Base-by-base conservation (phyloP, 2,113 vertebrate genomes). In the Tachysurus fulvidraco region DNA sequence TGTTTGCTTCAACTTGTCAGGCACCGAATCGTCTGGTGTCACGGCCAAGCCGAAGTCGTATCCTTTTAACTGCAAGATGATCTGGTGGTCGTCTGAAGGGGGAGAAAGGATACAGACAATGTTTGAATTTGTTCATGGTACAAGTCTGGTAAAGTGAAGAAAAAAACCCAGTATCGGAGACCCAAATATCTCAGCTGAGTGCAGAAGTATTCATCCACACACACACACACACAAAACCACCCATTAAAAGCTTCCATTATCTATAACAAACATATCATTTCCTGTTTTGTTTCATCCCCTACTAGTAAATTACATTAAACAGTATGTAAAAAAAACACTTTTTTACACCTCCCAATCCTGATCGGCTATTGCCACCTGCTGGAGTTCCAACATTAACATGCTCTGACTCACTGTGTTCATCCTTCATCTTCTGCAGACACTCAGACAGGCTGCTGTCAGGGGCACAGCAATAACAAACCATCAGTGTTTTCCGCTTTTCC, bases 31-130 rank as follows among this genome's bases (percentile, higher is more conserved):
- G 0, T 85, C 62, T 82, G 92, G 88, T 5, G 64, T 89, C 59
- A 90, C 65, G 11, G 10, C 88, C 12, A 96, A 93, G 0, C 86
- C 91, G 92, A 97, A 96, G 17, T 93, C 92, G 41, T 92, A 95
- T 85, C 93, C 91, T 71, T 95, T 92, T 84, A 95, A 64, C 30
- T 88, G 89, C 55, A 96, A 90, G 88, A 92, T 92, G 87, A 93
- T 76, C 6, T 80, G 82, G 87, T 73, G 92, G 52, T 86, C 88
- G 83, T 89, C 92, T 92, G 90, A 82, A 92, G 89, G 17, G n/a
- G 89, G 82, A 74, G 82, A 84, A 88, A 90, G 67, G 55, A 28
- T n/a, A n/a, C 90, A 5, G 86, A 10, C 57, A 1, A 86, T 19
- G 36, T 86, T 13, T 59, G 28, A 25, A 1, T n/a, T n/a, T n/a